phyloP scores from a whole-genome alignment of 2,113 vertebrate genomes.

The Leuciscus idus region DNA sequence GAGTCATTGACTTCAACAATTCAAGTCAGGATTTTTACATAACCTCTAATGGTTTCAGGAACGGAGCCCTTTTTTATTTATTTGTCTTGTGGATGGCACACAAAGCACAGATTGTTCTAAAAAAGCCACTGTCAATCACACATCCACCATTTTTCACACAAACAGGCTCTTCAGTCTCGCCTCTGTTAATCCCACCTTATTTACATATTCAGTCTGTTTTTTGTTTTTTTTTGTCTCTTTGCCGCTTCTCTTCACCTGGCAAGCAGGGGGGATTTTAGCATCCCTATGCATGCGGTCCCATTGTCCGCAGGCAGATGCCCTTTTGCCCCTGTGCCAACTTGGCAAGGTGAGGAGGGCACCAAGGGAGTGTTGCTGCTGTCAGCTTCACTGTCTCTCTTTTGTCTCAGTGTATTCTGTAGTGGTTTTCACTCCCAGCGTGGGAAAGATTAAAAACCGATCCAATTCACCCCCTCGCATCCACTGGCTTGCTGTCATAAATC shows the following conservation, averaged over 20 bases:
- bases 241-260: constrained; percentile 53
- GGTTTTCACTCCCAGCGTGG: constrained; percentile 51
- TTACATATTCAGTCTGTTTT: constrained; percentile 47
- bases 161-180: constrained; percentile 41
- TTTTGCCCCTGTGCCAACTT: constrained; percentile 59
- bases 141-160: constrained; percentile 19
- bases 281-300: constrained; percentile 48
- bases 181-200: constrained; percentile 45
- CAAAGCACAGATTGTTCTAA: constrained; percentile 25
- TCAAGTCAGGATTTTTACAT: constrained; percentile 1
- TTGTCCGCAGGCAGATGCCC: constrained; percentile 59
- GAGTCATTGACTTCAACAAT: not conserved
- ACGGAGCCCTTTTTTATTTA: not conserved
- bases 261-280: constrained; percentile 53
- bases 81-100: constrained; percentile 12
- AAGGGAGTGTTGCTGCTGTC: constrained; percentile 55
- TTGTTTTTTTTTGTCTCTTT: constrained; percentile 29
- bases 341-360: constrained; percentile 59
- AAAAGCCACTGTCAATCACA: constrained; percentile 41
- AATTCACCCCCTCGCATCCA: constrained; percentile 17
- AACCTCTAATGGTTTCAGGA: not conserved
- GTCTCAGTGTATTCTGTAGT: constrained; percentile 46
- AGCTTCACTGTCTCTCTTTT: constrained; percentile 55
- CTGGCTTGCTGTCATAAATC: constrained; percentile 10
- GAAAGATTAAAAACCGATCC: constrained; percentile 34